Base-by-base conservation (phyloP, 2,797 vertebrate species). In the Pseudomugil gertrudae region DNA sequence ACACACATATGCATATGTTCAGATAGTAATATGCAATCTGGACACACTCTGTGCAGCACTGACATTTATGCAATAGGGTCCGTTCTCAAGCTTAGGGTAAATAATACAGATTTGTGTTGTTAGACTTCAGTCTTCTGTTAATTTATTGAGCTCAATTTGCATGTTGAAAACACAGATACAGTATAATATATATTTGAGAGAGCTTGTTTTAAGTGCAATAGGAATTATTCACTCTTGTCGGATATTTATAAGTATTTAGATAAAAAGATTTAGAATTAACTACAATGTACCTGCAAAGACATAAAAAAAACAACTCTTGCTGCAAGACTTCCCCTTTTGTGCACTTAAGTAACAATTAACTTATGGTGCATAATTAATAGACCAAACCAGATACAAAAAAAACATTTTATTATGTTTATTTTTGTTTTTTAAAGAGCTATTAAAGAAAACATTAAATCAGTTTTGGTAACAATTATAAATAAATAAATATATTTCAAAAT, bases 1-100 rank as follows among this genome's bases (percentile, higher is more conserved):
- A 66, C 24, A 62, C 59, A 35, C 62, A 62, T 64, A 9, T 9
- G 24, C 55, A 57, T 62, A 29, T 60, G 63, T 68, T 67, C 61
- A 56, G 53, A 11, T 45, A 10, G 68, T 54, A 53, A 65, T 71
- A 60, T 63, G 61, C 68, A 51, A 15, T 21, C 56, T 62, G 35
- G 26, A 72, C 54, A 26, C 69, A 45, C 50, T 23, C 13, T 7
- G 29, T 19, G 57, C 36, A n/a, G 57, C 47, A 43, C 35, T 17
- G 8, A 53, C 23, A 15, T 51, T 47, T 24, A n/a, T 40, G 35
- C 30, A 56, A 75, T 53, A 24, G 66, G 57, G 61, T 57, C 19
- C 50, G 17, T 36, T 65, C 27, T 24, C n/a, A 29, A 57, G 14
- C 50, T 57, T 57, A 27, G 3, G 29, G 23, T 8, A 14, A 55